phyloP scores from a whole-genome alignment of 2,113 vertebrate genomes.

The Lontra canadensis region DNA sequence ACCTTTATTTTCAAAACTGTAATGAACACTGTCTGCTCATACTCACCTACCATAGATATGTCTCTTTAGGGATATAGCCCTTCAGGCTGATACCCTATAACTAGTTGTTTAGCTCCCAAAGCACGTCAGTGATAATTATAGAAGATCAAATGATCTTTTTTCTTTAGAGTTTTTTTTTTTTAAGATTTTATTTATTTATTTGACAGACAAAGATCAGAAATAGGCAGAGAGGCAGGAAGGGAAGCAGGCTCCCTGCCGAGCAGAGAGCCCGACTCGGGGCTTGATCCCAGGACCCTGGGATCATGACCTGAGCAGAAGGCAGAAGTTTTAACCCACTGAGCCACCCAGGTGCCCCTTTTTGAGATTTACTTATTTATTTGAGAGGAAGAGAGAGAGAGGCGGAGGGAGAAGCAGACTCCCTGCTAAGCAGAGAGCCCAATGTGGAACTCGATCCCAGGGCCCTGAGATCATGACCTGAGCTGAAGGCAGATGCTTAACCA shows the following conservation, averaged over 20 bases:
- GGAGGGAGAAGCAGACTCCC: not conserved
- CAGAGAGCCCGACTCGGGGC: no score
- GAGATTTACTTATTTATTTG: not conserved
- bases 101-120: not conserved
- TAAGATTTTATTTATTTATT: no score
- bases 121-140: not conserved
- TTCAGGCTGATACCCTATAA: not conserved
- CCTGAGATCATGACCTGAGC: not conserved
- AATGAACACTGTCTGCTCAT: not conserved
- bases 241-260: no score
- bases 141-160: not conserved
- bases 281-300: no score
- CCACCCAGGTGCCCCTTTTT: no score
- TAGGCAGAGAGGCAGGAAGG: no score
- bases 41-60: not conserved
- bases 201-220: no score
- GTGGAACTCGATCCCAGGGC: not conserved
- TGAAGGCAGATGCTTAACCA: not conserved
- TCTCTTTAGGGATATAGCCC: not conserved
- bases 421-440: not conserved
- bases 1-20: slow-evolving; percentile 27
- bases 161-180: not conserved
- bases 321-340: no score
- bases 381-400: not conserved
- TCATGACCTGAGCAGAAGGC: no score